These are phyloP conservation scores for Caracal caracal DNA, from an alignment of 2,113 vertebrate genomes.

Conservation along the genomic window DNA sequence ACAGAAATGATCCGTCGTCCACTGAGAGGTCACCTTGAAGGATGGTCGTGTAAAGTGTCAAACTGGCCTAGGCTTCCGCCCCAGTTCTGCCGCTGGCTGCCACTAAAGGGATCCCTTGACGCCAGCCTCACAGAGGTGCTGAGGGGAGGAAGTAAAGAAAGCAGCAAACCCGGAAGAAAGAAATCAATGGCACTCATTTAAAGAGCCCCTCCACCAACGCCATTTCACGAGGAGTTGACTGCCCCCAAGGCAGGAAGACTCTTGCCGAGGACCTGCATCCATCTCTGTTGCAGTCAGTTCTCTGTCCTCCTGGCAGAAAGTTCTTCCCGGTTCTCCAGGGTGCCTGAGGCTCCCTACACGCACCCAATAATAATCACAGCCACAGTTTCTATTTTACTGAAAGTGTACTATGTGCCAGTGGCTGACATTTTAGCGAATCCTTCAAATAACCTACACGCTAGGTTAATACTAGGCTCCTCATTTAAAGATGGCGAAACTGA, in stretches of 20 bases:
- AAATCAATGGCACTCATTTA: neutral
- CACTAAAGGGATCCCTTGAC: neutral
- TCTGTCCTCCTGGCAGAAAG: neutral
- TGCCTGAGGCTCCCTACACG: neutral
- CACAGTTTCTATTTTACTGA: neutral
- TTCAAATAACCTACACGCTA: neutral
- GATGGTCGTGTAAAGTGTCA: neutral
- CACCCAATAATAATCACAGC: neutral
- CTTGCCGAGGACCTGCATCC: neutral
- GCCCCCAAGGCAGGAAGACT: neutral
- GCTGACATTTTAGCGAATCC: neutral
- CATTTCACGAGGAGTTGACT: neutral
- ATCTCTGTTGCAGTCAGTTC: neutral
- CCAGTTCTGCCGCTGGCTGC: neutral
- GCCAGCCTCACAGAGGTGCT: neutral
- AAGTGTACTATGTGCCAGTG: neutral
- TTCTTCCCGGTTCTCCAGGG: neutral
- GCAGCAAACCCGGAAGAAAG: neutral
- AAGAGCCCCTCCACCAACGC: neutral
- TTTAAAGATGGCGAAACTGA: neutral
- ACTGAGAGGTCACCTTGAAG: neutral
- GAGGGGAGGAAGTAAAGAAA: neutral
- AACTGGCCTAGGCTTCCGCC: neutral
- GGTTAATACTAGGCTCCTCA: neutral
- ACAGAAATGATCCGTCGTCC: neutral